Conservation (phyloP, 2,888 invertebrate species). For the Acleris laterana region DNA sequence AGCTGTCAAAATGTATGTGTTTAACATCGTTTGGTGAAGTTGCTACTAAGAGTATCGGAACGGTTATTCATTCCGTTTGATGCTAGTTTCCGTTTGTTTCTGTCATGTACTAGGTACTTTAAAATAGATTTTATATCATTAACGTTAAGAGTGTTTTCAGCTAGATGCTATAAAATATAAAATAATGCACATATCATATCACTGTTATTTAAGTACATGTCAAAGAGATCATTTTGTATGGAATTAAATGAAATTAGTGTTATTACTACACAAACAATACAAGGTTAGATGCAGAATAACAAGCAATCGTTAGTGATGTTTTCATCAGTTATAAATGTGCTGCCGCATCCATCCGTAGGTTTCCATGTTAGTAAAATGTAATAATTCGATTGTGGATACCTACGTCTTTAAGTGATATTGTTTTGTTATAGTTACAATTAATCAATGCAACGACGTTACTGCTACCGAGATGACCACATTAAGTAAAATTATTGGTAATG, state of each 20-base stretch:
- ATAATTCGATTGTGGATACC: not conserved
- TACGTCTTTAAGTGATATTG: conserved; percentile 19
- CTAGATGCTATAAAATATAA: no score
- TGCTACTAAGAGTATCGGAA: no score
- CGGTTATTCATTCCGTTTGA: no score
- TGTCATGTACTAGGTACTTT: no score
- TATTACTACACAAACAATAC: conserved; percentile 23
- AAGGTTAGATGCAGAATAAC: conserved; percentile 27
- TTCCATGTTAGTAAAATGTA: not conserved
- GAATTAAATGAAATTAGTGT: conserved; percentile 18
- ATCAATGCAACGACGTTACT: conserved; percentile 33
- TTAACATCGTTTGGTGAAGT: no score
- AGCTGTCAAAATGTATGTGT: no score
- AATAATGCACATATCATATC: no score
- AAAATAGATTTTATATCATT: no score
- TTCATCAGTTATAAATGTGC: conserved; percentile 28
- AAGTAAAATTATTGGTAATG: conserved; percentile 71
- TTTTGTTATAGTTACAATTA: conserved; percentile 41
- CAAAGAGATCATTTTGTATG: conserved; percentile 20
- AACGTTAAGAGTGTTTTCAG: no score
- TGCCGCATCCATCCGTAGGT: conserved; percentile 20
- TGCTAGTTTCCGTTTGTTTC: no score
- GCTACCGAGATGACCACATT: conserved; percentile 57
- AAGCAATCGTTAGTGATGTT: conserved; percentile 29
- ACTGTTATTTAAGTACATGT: not conserved